Evolutionary conservation across 2,797 vertebrate species (phyloP).

Genomic region (Crenuchus spilurus): DNA sequence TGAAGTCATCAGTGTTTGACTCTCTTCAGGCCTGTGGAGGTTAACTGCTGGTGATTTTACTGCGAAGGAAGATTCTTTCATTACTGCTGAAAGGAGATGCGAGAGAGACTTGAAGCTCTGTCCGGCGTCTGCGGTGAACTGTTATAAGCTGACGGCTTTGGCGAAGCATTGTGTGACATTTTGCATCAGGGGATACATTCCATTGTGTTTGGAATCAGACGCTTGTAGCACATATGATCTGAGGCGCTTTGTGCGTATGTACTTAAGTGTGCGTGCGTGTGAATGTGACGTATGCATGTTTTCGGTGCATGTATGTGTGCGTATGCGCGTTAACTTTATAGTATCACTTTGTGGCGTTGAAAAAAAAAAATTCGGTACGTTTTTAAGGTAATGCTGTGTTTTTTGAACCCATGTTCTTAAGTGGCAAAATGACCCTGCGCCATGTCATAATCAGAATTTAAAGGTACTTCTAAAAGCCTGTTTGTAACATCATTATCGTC

Average conservation of each 20-base stretch:
- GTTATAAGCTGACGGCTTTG: slow-evolving; percentile 45
- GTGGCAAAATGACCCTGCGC: slow-evolving; percentile 63
- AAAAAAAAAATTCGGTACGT: slow-evolving; percentile 64
- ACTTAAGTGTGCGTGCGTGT: slow-evolving; percentile 27
- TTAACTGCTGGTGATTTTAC: slow-evolving; percentile 13
- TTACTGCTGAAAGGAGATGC: slow-evolving; percentile 47
- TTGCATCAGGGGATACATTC: slow-evolving; percentile 53
- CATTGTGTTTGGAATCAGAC: slow-evolving; percentile 62
- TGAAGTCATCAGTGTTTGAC: slow-evolving; percentile 13
- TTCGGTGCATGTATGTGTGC: slow-evolving; percentile 49
- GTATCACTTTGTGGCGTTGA: slow-evolving; percentile 77
- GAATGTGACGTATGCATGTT: slow-evolving; percentile 65
- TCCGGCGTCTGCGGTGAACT: slow-evolving; percentile 36
- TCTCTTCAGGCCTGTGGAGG: slow-evolving; percentile 20
- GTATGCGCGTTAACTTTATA: slow-evolving; percentile 66
- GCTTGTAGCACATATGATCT: slow-evolving; percentile 72
- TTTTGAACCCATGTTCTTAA: slow-evolving; percentile 57
- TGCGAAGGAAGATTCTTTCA: slow-evolving; percentile 42
- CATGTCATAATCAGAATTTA: slow-evolving; percentile 68
- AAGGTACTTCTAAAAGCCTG: slow-evolving; percentile 12
- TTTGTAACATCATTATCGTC: slow-evolving; percentile 16
- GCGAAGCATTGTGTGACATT: slow-evolving; percentile 42
- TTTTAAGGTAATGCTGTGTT: slow-evolving; percentile 70
- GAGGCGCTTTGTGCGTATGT: slow-evolving; percentile 62
- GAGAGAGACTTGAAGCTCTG: slow-evolving; percentile 36